Evolutionary conservation across 2,888 invertebrate genomes (phyloP).

Genomic region (Patella ulyssiponensis): DNA sequence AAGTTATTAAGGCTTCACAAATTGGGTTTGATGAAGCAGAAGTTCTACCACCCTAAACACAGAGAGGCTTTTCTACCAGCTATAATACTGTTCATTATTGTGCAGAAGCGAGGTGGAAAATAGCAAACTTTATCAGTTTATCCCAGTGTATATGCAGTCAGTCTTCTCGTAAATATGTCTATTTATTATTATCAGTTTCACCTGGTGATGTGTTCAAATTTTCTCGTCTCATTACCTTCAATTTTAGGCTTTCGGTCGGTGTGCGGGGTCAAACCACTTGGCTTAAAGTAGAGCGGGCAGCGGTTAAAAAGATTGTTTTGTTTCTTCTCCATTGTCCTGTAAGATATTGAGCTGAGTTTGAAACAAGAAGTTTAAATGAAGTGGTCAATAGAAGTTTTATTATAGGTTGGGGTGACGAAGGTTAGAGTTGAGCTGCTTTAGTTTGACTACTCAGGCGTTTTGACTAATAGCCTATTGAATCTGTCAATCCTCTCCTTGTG

Average conservation of each 20-base stretch:
- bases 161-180: neutral
- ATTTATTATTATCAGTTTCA: neutral
- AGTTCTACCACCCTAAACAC: neutral
- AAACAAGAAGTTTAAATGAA: neutral
- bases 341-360: too few species aligned
- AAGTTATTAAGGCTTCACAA: neutral
- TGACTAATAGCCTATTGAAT: slow-evolving; percentile 36
- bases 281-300: neutral
- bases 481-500: slow-evolving; percentile 28
- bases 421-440: slow-evolving; percentile 15
- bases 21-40: slow-evolving; percentile 1
- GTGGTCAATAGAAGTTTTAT: slow-evolving; percentile 30
- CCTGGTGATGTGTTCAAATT: neutral
- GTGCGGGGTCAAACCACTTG: slow-evolving; percentile 1
- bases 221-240: neutral
- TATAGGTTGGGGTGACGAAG: slow-evolving; percentile 22
- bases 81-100: too few species aligned
- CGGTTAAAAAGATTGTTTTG: too few species aligned
- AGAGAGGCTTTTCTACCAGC: neutral
- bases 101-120: too few species aligned
- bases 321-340: too few species aligned
- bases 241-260: neutral
- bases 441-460: slow-evolving; percentile 8
- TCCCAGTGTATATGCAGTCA: too few species aligned
- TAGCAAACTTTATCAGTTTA: too few species aligned